Percentiles rank a stretch among this genome's conserved stretches.
These are phyloP conservation scores for Oreochromis niloticus DNA, from an alignment of 2,113 vertebrate genomes.

Conservation along the genomic window DNA sequence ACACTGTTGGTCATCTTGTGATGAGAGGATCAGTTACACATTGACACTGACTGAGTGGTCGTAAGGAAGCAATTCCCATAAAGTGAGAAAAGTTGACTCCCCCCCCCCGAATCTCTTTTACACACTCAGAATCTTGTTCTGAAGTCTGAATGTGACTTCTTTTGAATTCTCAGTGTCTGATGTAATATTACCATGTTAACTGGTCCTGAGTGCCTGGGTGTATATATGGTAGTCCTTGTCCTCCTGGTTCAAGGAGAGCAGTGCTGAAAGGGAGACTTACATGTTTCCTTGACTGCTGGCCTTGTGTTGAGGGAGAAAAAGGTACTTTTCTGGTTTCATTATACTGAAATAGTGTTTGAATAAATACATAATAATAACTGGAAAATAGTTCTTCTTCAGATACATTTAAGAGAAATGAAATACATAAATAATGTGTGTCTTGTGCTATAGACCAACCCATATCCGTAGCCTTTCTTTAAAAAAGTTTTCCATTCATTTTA, in stretches of 20 bases:
- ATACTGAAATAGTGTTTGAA: background rate
- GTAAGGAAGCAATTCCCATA: background rate
- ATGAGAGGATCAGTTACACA: background rate
- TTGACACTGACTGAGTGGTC: background rate
- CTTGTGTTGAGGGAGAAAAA: constrained; percentile 47
- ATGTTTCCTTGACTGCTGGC: background rate
- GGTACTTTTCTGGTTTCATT: background rate
- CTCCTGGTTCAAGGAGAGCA: background rate
- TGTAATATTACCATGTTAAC: background rate
- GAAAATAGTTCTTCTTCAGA: background rate
- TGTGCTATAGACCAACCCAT: background rate
- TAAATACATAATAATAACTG: background rate
- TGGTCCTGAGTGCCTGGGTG: background rate
- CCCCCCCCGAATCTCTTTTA: background rate
- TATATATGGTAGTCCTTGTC: background rate
- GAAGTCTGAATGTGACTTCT: background rate
- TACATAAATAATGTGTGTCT: background rate
- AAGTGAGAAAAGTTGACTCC: background rate
- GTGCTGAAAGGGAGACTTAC: background rate
- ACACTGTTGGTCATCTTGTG: constrained; percentile 51
- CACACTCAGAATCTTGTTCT: background rate
- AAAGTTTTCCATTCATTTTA: background rate
- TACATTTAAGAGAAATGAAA: background rate
- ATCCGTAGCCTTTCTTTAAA: background rate
- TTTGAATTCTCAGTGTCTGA: background rate